Conservation (phyloP, 1,140 invertebrate species). For the Belonocnema kinseyi region DNA sequence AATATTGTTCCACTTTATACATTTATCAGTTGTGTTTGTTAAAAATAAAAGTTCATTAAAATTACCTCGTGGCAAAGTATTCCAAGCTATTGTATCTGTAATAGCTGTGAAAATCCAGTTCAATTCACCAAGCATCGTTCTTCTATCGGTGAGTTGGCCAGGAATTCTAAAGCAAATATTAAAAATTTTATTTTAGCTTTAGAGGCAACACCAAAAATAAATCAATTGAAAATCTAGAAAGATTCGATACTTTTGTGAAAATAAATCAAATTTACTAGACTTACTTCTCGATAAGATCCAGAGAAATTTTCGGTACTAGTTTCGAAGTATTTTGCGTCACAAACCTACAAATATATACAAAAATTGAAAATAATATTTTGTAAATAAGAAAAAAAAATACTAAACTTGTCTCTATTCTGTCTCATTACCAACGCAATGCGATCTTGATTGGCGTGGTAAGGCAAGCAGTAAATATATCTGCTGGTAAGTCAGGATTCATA, state of each 20-base stretch:
- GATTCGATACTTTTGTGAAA: slow-evolving; percentile 28
- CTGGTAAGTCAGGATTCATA: slow-evolving; percentile 98
- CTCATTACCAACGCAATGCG: slow-evolving; percentile 88
- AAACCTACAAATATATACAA: slow-evolving; percentile 79
- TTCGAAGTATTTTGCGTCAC: slow-evolving; percentile 90
- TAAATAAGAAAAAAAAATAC: slow-evolving; percentile 9
- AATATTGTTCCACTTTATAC: not conserved
- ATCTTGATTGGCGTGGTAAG: slow-evolving; percentile 99
- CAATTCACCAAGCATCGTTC: slow-evolving; percentile 98
- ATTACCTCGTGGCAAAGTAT: slow-evolving; percentile 89
- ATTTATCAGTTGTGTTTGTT: not conserved
- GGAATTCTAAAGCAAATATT: slow-evolving; percentile 84
- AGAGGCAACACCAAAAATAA: not conserved
- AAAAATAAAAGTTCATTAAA: slow-evolving; percentile 2
- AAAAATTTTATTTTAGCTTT: slow-evolving; percentile 31
- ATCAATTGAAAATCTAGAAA: not conserved
- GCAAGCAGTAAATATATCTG: slow-evolving; percentile 98
- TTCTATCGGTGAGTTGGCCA: slow-evolving; percentile 94
- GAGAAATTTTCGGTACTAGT: slow-evolving; percentile 86
- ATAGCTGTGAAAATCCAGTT: slow-evolving; percentile 99
- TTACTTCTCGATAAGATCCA: slow-evolving; percentile 94
- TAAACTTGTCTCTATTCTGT: slow-evolving; percentile 16
- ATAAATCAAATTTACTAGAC: slow-evolving; percentile 57
- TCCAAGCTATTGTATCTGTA: slow-evolving; percentile 99
- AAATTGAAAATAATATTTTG: slow-evolving; percentile 32